Evolutionary conservation across 2,888 invertebrate species (phyloP), one percentile per base, ranked within the genome.

Genomic region (Pecten maximus): DNA sequence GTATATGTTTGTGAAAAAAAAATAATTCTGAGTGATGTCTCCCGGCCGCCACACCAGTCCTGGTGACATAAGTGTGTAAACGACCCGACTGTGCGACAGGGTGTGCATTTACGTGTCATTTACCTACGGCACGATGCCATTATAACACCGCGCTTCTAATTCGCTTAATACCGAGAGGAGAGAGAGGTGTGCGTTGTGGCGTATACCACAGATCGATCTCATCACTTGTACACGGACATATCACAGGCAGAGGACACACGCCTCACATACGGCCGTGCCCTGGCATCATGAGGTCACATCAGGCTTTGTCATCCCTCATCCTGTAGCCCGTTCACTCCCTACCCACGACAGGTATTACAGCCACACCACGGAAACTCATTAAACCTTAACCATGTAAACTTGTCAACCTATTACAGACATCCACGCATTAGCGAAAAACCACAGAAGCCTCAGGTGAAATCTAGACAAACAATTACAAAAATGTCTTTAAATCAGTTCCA

Each of bases 151-250:
- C 74, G 74, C 74, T 28, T 74, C 74, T 74, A 74, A 74, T 74
- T 74, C 74, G 74, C 74, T 74, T 74, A 74, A 74, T 74, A 74
- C 74, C 35, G 74, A 35, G 74, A 74, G 74, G 74, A 74, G 74
- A 74, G 74, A 74, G 74, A 74, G 74, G 74, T 74, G 74, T 74
- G 74, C 74, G 74, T 74, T 35, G 74, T 74, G 74, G 74, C 74
- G 35, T 74, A 28, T 35, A 74, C 74, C 74, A 74, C 74, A 74
- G 74, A 74, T 74, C 74, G 74, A 74, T 74, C 74, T 74, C 74
- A 74, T 74, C 74, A 74, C 10, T 60, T 60, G 60, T 60, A 60
- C n/a, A 74, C 15, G 74, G 74, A 74, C 74, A 74, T 74, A 74
- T 74, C 74, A 35, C 74, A 74, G 35, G 74, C 74, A 23, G 74